Conservation (phyloP, 2,888 invertebrate species). For the Corbicula japonica region DNA sequence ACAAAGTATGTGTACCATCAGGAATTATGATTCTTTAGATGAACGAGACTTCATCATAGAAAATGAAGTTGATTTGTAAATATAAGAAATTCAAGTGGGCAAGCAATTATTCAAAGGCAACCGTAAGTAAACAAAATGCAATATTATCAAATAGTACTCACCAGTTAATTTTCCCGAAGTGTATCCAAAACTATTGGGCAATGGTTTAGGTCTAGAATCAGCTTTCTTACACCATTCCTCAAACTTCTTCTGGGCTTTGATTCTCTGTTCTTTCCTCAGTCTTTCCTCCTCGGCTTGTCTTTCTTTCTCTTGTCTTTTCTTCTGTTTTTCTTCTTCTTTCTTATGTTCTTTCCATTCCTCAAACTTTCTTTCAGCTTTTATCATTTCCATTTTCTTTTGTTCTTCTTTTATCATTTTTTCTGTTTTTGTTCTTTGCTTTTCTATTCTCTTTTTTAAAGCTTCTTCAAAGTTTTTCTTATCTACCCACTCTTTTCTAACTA, state of each 20-base stretch:
- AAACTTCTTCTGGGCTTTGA: constrained; percentile 76
- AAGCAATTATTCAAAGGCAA: too few relatives aligned
- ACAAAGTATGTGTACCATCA: too few relatives aligned
- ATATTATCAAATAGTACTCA: too few relatives aligned
- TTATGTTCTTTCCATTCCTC: constrained; percentile 80
- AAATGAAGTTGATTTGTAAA: too few relatives aligned
- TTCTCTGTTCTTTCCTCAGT: constrained; percentile 68
- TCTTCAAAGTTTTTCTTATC: constrained; percentile 75
- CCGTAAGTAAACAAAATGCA: too few relatives aligned
- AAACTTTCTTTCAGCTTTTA: constrained; percentile 73
- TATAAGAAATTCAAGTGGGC: too few relatives aligned
- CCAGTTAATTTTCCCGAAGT: constrained; percentile 81
- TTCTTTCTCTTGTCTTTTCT: constrained; percentile 73
- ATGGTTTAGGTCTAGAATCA: constrained; percentile 74
- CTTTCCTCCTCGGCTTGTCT: constrained; percentile 74
- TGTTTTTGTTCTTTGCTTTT: constrained; percentile 69
- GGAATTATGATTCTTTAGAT: too few relatives aligned
- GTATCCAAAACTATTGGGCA: constrained; percentile 79
- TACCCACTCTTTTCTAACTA: constrained; percentile 75
- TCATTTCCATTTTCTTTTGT: constrained; percentile 71
- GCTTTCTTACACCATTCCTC: constrained; percentile 79
- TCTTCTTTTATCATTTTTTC: constrained; percentile 72
- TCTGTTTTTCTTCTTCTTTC: constrained; percentile 72
- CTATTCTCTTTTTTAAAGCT: constrained; percentile 65
- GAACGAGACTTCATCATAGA: too few relatives aligned